Base-by-base conservation (phyloP, 2,113 vertebrate species). In the Macquaria australasica region DNA sequence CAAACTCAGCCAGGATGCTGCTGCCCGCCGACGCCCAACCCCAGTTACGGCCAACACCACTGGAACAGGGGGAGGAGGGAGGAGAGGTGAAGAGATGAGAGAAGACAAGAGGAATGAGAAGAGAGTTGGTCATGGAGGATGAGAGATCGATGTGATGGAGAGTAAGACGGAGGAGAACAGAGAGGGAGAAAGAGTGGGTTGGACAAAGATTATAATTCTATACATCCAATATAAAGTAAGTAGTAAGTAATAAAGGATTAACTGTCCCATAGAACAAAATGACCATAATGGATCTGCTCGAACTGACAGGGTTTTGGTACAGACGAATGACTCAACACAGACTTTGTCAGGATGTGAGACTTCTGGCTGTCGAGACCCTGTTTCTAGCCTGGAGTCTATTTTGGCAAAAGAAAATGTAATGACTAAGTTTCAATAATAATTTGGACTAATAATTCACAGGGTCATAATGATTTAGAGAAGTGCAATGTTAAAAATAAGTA, bases 11-110 rank as follows among this genome's bases (percentile, higher is more conserved):
- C 2, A 99, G 95, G 93, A 99, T 99, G 91, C 98, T 99, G 95
- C 98, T 99, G 56, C 98, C 98, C 0, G 98, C 98, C 7, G 98
- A 99, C 0, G 98, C 98, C 98, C 98, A 99, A 82, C 98, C 98
- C 98, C 98, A 99, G 95, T 99, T 99, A 79, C 98, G 96, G 6
- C 98, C 98, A 20, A 99, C 98, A 50, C 98, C 98, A 50, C 98
- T 99, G 91, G n/a, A 79, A 2, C 55, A 58, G 6, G 34, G 67
- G 8, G 45, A 53, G 20, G 37, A 23, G 6, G 58, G 28, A n/a
- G 14, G 25, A 41, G 51, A 41, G 8, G 5, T 28, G 23, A 23
- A 15, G 43, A 37, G 3, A 14, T 15, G 10, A 53, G 2, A 28
- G 4, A 45, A 45, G n/a, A 50, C n/a, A 18, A 62, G 50, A 41